Conservation (phyloP, 2,113 vertebrate genomes). For the Perognathus longimembris region DNA sequence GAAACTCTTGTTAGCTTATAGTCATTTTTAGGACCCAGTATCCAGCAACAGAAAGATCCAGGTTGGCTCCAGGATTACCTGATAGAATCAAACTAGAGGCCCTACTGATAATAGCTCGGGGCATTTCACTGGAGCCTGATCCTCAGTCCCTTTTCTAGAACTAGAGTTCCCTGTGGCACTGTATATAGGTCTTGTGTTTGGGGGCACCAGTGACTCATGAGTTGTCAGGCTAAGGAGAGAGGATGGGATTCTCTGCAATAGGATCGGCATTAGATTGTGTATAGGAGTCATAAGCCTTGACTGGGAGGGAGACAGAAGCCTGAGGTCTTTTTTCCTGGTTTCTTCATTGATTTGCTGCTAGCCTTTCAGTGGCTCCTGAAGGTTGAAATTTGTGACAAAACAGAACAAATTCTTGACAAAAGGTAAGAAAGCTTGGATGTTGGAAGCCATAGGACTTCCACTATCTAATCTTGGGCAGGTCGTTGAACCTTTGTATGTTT, state of each 20-base stretch:
- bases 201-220: background rate
- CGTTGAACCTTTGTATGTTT: background rate
- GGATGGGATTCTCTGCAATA: background rate
- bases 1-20: background rate
- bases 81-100: background rate
- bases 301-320: background rate
- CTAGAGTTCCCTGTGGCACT: background rate
- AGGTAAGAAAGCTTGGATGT: background rate
- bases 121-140: background rate
- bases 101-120: background rate
- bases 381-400: background rate
- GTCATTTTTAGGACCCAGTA: background rate
- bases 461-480: background rate
- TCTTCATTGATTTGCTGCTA: background rate
- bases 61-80: background rate
- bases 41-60: background rate
- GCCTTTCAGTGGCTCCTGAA: background rate
- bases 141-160: background rate
- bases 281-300: background rate
- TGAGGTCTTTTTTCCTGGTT: background rate
- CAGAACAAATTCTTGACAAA: background rate
- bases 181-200: background rate
- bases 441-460: background rate
- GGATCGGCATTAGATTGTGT: background rate
- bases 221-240: background rate